Evolutionary conservation across 2,113 vertebrate species (phyloP).

Genomic region (Stigmatopora nigra): DNA sequence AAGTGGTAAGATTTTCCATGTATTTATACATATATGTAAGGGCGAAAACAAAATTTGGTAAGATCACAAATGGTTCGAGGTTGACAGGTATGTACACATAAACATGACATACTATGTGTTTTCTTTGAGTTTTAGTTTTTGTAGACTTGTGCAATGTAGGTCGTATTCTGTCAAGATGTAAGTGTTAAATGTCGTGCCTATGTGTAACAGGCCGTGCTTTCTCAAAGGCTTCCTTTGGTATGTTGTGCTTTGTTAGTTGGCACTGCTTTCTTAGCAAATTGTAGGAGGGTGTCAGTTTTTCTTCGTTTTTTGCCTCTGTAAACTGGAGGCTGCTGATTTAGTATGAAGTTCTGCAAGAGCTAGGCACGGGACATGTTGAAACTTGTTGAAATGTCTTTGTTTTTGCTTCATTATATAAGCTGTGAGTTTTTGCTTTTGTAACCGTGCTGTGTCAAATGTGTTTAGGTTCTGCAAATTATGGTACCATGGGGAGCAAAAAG

Average conservation of each 20-base stretch:
- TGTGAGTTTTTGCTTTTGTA: background rate
- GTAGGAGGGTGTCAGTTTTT: slow-evolving; percentile 25
- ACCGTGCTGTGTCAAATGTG: slow-evolving; percentile 7
- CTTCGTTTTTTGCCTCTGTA: slow-evolving; percentile 10
- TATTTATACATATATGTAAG: too few relatives aligned
- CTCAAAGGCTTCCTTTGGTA: slow-evolving; percentile 34
- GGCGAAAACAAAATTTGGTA: too few relatives aligned
- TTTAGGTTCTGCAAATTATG: slow-evolving; percentile 61
- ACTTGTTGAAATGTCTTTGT: background rate
- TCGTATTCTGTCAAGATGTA: slow-evolving; percentile 23
- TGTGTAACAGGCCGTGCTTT: slow-evolving; percentile 52
- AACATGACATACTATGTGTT: background rate
- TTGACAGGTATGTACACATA: too few relatives aligned
- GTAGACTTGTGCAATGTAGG: slow-evolving; percentile 3
- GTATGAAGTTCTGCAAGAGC: background rate
- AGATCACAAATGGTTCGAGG: too few relatives aligned
- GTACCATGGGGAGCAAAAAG: slow-evolving; percentile 64
- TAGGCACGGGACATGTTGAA: background rate
- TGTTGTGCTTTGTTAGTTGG: slow-evolving; percentile 43
- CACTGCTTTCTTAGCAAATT: slow-evolving; percentile 45
- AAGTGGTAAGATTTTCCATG: too few relatives aligned
- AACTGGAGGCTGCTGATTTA: background rate
- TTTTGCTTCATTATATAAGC: background rate
- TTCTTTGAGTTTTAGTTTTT: background rate
- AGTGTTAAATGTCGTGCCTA: slow-evolving; percentile 51